Evolutionary conservation across 2,113 vertebrate genomes (phyloP), one percentile per base, ranked within the genome.

Genomic region (Nettapus auritus): DNA sequence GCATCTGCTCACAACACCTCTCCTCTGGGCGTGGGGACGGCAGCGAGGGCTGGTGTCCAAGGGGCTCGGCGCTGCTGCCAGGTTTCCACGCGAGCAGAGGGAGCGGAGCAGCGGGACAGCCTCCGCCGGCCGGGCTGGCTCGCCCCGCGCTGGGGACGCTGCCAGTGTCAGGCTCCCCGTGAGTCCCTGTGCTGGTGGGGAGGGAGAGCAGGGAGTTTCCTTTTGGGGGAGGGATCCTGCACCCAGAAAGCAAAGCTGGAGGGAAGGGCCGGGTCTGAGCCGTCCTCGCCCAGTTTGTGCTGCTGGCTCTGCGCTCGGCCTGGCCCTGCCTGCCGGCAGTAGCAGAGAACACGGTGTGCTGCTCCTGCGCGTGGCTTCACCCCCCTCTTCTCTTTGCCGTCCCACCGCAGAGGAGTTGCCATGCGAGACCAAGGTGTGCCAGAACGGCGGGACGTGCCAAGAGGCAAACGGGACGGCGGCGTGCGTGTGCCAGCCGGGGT

Each of bases 381-480:
- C 9, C 3, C n/a, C 22, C 23, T 16, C 4, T 46, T 60, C n/a
- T n/a, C 44, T 50, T 66, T 1, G 0, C 6, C 91, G 33, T 75
- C 59, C 52, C 19, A 21, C 67, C 87, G 81, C 93, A 98, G 98
- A 78, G 59, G 96, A 97, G 66, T 97, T 96, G 3, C 98, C 96
- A 0, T 98, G 98, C 91, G 97, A 97, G 34, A 40, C 56, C 81
- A 97, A 22, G 23, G 92, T 86, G 40, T 98, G 98, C 89, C 97
- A 95, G 60, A 98, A 98, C 0, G 96, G 97, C 1, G 98, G 98
- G 63, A 91, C 36, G 13, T 98, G 98, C 94, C 94, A 94, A 68
- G 96, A 14, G 3, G 73, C 18, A 7, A 94, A 96, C 3, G 12
- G 91, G 73, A 95, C 97, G 1, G 97, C 93, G 0, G 69, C 6